Conservation (phyloP, 92 coral and sea anemone genomes). For the Palythoa caribaeorum region DNA sequence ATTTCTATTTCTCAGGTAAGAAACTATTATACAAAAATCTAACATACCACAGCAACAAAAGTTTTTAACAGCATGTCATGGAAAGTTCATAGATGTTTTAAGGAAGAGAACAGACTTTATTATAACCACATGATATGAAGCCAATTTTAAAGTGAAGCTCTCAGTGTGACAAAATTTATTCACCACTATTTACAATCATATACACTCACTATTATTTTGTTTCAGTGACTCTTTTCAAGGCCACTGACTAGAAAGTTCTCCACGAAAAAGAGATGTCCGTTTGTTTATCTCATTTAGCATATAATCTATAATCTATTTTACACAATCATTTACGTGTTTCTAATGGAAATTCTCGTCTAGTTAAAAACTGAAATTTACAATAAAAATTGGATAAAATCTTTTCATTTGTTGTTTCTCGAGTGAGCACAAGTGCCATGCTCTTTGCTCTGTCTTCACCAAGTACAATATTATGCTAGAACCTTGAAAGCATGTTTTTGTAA, state of each 20-base stretch:
- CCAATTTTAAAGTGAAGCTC: slow-evolving; percentile 24
- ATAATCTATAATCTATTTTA: slow-evolving; percentile 39
- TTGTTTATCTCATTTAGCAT: slow-evolving; percentile 31
- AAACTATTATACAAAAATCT: neutral
- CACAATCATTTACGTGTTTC: slow-evolving; percentile 37
- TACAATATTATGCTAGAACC: slow-evolving; percentile 27
- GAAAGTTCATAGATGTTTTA: neutral
- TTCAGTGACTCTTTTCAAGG: slow-evolving; percentile 46
- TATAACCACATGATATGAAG: neutral
- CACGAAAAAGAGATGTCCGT: slow-evolving; percentile 37
- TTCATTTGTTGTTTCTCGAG: slow-evolving; percentile 52
- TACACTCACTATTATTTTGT: slow-evolving; percentile 36
- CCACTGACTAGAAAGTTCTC: slow-evolving; percentile 41
- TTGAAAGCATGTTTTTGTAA: slow-evolving; percentile 9
- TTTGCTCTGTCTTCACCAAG: slow-evolving; percentile 46
- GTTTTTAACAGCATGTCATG: neutral
- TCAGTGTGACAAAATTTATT: slow-evolving; percentile 46
- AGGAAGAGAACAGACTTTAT: neutral
- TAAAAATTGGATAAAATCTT: slow-evolving; percentile 51
- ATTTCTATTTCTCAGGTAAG: neutral
- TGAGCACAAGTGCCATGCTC: slow-evolving; percentile 48
- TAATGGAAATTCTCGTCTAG: slow-evolving; percentile 37
- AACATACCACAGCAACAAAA: neutral
- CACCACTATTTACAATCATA: slow-evolving; percentile 39
- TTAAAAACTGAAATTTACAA: slow-evolving; percentile 45